Evolutionary conservation across 2,113 vertebrate species (phyloP).

Genomic region (Lynx canadensis): DNA sequence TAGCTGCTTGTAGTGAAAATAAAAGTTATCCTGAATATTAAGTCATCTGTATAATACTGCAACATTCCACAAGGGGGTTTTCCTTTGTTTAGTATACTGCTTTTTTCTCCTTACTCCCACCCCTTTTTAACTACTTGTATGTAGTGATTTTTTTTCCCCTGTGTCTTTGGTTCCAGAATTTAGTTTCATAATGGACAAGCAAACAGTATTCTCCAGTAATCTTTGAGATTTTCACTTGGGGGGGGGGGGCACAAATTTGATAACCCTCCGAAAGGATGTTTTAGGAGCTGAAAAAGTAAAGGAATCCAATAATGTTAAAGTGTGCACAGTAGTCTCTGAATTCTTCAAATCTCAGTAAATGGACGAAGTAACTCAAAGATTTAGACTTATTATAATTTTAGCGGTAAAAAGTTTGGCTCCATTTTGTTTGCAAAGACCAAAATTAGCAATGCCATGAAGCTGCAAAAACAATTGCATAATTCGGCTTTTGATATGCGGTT

Average conservation of each 20-base stretch:
- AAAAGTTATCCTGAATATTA: neutral
- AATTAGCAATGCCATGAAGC: neutral
- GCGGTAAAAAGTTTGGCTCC: neutral
- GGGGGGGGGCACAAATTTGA: neutral
- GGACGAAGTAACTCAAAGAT: neutral
- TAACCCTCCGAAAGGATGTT: neutral
- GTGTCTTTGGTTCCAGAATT: neutral
- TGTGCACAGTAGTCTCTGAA: neutral
- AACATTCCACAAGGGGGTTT: neutral
- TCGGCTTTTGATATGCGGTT: neutral
- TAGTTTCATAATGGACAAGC: neutral
- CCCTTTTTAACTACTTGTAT: neutral
- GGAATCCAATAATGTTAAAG: neutral
- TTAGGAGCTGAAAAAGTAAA: neutral
- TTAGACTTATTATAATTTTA: neutral
- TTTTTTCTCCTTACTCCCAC: neutral
- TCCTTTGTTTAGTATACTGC: neutral
- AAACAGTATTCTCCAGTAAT: neutral
- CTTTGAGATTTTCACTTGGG: neutral
- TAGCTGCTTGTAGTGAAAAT: neutral
- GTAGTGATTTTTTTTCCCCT: neutral
- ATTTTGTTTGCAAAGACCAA: neutral
- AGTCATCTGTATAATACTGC: neutral
- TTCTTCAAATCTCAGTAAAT: neutral
- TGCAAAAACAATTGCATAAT: neutral